phyloP scores from a whole-genome alignment of 2,113 vertebrate genomes.

The Alethe castanea region DNA sequence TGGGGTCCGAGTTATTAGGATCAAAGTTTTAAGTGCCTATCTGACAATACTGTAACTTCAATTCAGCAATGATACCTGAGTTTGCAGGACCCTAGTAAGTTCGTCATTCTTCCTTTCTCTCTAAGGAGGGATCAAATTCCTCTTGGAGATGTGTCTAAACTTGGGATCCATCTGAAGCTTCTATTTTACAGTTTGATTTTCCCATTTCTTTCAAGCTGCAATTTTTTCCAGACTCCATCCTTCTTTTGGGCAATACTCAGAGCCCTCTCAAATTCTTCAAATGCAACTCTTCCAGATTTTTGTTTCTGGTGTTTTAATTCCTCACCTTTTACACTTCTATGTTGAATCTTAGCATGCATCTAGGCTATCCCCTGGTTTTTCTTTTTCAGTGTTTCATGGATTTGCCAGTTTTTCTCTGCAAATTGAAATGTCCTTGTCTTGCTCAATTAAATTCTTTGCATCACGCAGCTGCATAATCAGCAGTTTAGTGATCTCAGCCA shows the following conservation, averaged over 20 bases:
- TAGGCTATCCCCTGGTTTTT: background rate
- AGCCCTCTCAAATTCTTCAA: slow-evolving; percentile 89
- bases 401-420: background rate
- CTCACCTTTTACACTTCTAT: background rate
- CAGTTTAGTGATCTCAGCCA: slow-evolving; percentile 87
- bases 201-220: slow-evolving; percentile 85
- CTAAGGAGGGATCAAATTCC: slow-evolving; percentile 86
- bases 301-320: background rate
- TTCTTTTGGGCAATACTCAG: slow-evolving; percentile 81
- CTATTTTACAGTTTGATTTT: slow-evolving; percentile 80
- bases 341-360: accelerated
- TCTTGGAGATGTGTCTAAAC: slow-evolving; percentile 90
- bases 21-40: slow-evolving; percentile 49
- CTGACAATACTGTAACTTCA: slow-evolving; percentile 72
- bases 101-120: slow-evolving; percentile 84
- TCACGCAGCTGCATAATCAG: slow-evolving; percentile 88
- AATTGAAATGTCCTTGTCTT: background rate
- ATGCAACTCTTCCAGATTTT: slow-evolving; percentile 51
- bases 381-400: background rate
- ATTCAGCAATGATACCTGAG: slow-evolving; percentile 86
- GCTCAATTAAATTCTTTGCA: slow-evolving; percentile 89
- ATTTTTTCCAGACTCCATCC: slow-evolving; percentile 80
- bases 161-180: slow-evolving; percentile 93
- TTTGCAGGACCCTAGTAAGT: slow-evolving; percentile 87
- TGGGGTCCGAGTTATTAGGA: slow-evolving; percentile 5